Conservation (phyloP, 2,888 invertebrate species). For the Augiades crinisus region DNA sequence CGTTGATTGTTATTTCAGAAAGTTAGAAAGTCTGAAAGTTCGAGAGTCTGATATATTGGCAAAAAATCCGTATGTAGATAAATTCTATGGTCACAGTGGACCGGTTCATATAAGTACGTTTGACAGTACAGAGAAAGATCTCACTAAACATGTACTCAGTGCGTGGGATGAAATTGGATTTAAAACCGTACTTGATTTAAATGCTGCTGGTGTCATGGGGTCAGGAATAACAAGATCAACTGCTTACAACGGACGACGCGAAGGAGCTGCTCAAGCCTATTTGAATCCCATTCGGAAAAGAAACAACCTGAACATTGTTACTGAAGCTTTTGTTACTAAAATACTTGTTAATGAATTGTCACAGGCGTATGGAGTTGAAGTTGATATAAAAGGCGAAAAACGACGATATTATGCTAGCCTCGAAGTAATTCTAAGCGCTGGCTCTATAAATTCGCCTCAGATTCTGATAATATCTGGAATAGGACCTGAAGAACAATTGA, state of each 20-base stretch:
- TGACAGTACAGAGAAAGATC: conserved; percentile 56
- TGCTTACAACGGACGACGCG: conserved; percentile 65
- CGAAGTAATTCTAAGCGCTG: conserved; percentile 74
- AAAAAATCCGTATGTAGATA: conserved; percentile 27
- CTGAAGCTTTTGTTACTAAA: conserved; percentile 69
- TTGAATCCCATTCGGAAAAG: conserved; percentile 46
- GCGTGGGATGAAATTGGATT: conserved; percentile 71
- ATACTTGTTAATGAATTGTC: conserved; percentile 67
- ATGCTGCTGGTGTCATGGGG: conserved; percentile 65
- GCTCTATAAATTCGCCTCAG: conserved; percentile 72
- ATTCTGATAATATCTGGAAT: conserved; percentile 76
- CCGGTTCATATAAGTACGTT: conserved; percentile 67
- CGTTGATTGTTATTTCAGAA: conserved; percentile 58
- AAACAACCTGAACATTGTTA: conserved; percentile 59
- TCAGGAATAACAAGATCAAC: conserved; percentile 70
- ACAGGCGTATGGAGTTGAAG: conserved; percentile 59
- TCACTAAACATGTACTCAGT: conserved; percentile 46
- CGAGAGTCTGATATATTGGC: neutral
- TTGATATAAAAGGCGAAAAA: conserved; percentile 40
- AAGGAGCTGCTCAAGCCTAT: conserved; percentile 73
- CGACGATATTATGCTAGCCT: conserved; percentile 44
- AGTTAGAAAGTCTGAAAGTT: conserved; percentile 29
- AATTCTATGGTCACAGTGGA: conserved; percentile 62
- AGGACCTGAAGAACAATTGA: conserved; percentile 62
- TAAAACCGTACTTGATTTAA: conserved; percentile 53